Conservation (phyloP, 2,113 vertebrate species). For the Pheucticus melanocephalus region DNA sequence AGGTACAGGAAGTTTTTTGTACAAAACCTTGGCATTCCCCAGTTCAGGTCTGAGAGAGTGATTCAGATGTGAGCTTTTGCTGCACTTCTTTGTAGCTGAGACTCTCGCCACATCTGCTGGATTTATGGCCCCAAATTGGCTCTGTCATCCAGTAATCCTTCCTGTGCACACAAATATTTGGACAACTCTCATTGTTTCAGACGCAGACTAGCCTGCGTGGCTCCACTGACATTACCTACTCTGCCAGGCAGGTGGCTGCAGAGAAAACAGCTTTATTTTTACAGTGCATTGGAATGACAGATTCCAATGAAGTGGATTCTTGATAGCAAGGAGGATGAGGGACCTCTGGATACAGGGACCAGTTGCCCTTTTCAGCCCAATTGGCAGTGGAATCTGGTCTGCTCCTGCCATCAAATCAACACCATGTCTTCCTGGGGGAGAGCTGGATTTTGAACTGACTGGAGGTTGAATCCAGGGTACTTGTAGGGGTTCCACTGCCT, state of each 20-base stretch:
- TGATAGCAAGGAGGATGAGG: background rate
- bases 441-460: background rate
- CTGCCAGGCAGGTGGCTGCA: constrained; percentile 54
- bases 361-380: background rate
- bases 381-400: background rate
- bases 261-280: constrained; percentile 51
- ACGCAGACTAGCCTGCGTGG: background rate
- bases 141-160: background rate
- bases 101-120: background rate
- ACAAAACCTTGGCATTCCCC: background rate
- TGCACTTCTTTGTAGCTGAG: background rate
- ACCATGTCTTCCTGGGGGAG: rapidly evolving
- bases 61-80: background rate
- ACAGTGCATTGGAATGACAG: background rate
- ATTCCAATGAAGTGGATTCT: background rate
- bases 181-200: constrained; percentile 22
- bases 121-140: background rate
- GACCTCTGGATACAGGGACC: background rate
- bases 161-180: background rate
- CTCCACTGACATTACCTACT: constrained; percentile 39
- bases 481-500: background rate
- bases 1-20: background rate
- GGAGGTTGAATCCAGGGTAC: background rate
- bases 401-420: background rate
- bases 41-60: background rate